Evolutionary conservation across 2,797 vertebrate genomes (phyloP), one percentile per base, ranked within the genome.

Genomic region (Mareca penelope): DNA sequence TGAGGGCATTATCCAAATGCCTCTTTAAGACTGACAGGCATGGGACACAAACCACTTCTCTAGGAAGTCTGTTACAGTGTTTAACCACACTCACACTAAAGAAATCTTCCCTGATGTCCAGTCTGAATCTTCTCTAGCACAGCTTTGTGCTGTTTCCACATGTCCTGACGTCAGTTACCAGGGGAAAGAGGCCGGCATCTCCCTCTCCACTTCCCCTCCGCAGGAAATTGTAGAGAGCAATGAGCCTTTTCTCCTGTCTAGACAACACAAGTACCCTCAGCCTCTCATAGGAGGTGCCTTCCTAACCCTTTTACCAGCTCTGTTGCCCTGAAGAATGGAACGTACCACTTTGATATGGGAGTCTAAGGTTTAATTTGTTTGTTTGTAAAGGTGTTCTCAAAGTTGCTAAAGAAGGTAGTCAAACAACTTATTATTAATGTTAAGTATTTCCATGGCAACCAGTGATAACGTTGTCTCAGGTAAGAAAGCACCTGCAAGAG

Each of bases 401-500:
- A 77, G 89, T 89, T 52, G 82, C 44, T 53, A 81, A 90, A 77
- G 56, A 65, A 68, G 57, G 46, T 57, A 60, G 33, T 85, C 59
- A 73, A 72, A 44, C 55, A 67, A 39, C 9, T 67, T 37, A 52
- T 52, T 79, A 59, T 67, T 89, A 68, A 37, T 85, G 33, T 26
- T 85, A 81, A 81, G 29, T 0, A 14, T 94, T 96, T 92, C 93
- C 73, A 69, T 95, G 91, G 77, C 55, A 90, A 72, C 76, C 31
- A 65, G 40, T 77, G 77, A 55, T 94, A 89, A 26, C 50, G 26
- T 69, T 83, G 21, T 75, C 61, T 89, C 93, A 82, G 84, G 65
- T 94, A 68, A 86, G 60, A 77, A 89, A 89, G 56, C 83, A 95
- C 80, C 73, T 94, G 52, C 71, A 6, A 68, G 61, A 33, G 88